Conservation (phyloP, 2,113 vertebrate species). For the Gadus chalcogrammus region DNA sequence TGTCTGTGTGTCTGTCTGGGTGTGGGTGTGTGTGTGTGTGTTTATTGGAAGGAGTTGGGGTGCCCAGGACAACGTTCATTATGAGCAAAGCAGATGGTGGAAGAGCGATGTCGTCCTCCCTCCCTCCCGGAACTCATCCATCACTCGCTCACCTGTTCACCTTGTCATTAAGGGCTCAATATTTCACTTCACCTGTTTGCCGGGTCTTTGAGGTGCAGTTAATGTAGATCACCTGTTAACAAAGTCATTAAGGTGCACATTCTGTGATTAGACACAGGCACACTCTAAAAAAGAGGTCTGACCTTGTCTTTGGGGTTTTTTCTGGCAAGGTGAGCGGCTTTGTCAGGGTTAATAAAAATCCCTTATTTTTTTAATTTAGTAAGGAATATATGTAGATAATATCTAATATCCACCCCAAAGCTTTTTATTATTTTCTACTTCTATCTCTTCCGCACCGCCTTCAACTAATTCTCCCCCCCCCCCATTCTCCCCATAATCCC, state of each 20-base stretch:
- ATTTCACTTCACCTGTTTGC: no score
- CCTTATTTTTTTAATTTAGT: no score
- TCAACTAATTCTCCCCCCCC: conserved; percentile 6
- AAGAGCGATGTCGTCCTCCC: background rate
- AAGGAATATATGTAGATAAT: background rate
- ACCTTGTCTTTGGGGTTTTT: background rate
- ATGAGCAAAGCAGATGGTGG: conserved; percentile 60
- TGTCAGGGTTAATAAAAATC: background rate
- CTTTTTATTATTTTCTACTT: background rate
- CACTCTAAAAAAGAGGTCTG: no score
- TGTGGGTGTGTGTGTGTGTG: background rate
- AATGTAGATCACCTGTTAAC: no score
- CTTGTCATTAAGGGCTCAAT: no score
- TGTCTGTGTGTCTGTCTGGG: conserved; percentile 3
- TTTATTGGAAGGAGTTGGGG: conserved; percentile 34
- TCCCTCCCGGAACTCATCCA: background rate
- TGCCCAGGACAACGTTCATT: conserved; percentile 34
- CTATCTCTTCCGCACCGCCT: conserved; percentile 6
- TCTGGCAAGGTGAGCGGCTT: background rate
- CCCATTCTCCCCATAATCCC: no score
- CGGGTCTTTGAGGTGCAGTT: no score
- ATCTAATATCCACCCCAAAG: background rate
- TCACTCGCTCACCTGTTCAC: background rate
- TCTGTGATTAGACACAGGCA: no score
- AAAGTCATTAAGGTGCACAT: no score